phyloP scores from a whole-genome alignment of 2,113 vertebrate genomes.

The Glaucomys volans region DNA sequence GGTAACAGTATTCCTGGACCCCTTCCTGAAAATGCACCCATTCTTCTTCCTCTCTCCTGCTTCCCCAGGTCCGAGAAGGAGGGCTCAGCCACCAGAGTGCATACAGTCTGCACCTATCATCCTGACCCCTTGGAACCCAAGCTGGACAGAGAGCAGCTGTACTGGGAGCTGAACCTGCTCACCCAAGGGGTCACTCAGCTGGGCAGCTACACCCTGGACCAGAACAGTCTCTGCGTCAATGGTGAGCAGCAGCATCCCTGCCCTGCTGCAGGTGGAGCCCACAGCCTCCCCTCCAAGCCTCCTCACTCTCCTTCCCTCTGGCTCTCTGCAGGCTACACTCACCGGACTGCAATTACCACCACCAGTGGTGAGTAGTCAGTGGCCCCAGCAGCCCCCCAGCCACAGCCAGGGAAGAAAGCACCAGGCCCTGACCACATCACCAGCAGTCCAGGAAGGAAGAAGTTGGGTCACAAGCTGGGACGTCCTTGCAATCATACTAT shows the following conservation, averaged over 20 bases:
- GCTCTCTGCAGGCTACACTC: slow-evolving; percentile 57
- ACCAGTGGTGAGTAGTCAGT: slow-evolving; percentile 17
- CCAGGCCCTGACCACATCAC: too few species aligned
- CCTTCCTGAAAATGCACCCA: too few species aligned
- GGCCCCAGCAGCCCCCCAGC: not conserved
- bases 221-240: not conserved
- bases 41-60: not conserved
- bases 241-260: not conserved
- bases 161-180: slow-evolving; percentile 76
- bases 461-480: not conserved
- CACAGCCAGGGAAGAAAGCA: not conserved
- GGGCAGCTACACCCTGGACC: slow-evolving; percentile 38
- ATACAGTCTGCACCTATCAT: slow-evolving; percentile 73
- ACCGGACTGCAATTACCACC: not conserved
- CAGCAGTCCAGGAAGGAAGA: not conserved
- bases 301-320: not conserved
- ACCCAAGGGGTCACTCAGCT: not conserved
- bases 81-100: slow-evolving; percentile 57
- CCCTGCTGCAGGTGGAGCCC: too few species aligned
- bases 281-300: too few species aligned
- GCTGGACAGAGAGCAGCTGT: slow-evolving; percentile 67
- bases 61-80: slow-evolving; percentile 61
- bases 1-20: too few species aligned
- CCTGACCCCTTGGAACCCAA: not conserved
- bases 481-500: not conserved